Evolutionary conservation across 2,888 invertebrate genomes (phyloP).

Genomic region (Augiades crinisus): DNA sequence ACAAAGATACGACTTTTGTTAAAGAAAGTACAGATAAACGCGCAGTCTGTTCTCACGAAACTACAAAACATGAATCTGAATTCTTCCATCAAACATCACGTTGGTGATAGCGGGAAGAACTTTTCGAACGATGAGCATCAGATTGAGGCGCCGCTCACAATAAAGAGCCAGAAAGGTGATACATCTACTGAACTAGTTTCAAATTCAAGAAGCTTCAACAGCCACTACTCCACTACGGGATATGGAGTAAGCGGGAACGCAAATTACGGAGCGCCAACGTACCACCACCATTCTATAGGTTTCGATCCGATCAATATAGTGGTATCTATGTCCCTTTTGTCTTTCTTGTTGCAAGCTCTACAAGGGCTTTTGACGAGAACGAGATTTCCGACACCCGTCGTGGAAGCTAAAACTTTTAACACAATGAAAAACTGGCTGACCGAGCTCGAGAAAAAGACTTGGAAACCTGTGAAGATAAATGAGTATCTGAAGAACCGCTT

Average conservation of each 20-base stretch:
- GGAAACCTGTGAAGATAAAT: constrained; percentile 40
- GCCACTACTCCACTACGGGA: constrained; percentile 54
- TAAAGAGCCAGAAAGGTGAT: constrained; percentile 24
- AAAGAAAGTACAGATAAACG: constrained; percentile 64
- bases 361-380: constrained; percentile 64
- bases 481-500: constrained; percentile 48
- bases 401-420: constrained; percentile 57
- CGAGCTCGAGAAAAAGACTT: constrained; percentile 45
- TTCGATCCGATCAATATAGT: constrained; percentile 76
- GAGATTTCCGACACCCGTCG: constrained; percentile 61
- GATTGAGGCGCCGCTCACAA: constrained; percentile 56
- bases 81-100: background rate
- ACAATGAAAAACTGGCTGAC: constrained; percentile 53
- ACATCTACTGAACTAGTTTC: constrained; percentile 18
- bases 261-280: constrained; percentile 54
- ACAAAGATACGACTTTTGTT: constrained; percentile 60
- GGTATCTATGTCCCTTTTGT: constrained; percentile 70
- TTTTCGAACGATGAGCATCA: constrained; percentile 44
- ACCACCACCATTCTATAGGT: constrained; percentile 76
- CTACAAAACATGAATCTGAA: constrained; percentile 54
- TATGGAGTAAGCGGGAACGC: constrained; percentile 57
- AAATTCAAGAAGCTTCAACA: constrained; percentile 51
- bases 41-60: constrained; percentile 59
- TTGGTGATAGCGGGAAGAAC: constrained; percentile 5
- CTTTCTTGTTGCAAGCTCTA: constrained; percentile 69